phyloP scores from a whole-genome alignment of 1,140 invertebrate genomes.

The Zaprionus gabonicus region DNA sequence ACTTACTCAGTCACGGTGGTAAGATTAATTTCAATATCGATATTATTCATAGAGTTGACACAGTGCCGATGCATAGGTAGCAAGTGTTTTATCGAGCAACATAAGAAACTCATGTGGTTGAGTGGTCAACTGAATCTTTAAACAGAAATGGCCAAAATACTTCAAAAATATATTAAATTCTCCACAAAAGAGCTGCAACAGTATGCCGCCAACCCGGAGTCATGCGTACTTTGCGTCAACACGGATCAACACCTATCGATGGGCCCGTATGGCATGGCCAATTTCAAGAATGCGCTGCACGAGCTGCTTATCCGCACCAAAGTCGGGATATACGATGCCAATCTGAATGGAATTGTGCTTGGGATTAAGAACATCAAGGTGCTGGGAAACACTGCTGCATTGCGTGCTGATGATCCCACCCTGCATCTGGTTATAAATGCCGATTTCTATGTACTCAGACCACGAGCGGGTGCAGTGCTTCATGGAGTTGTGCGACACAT shows the following conservation, averaged over 20 bases:
- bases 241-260: conserved; percentile 85
- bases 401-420: conserved; percentile 85
- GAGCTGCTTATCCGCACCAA: conserved; percentile 83
- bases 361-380: conserved; percentile 87
- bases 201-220: conserved; percentile 84
- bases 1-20: not conserved
- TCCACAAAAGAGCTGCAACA: conserved; percentile 67
- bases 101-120: conserved; percentile 61
- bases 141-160: conserved; percentile 69
- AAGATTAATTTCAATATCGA: not conserved
- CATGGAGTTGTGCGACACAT: conserved; percentile 83
- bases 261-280: conserved; percentile 85
- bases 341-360: conserved; percentile 86
- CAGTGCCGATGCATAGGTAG: not conserved
- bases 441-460: conserved; percentile 87
- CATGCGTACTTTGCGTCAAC: conserved; percentile 85
- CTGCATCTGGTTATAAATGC: conserved; percentile 85
- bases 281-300: conserved; percentile 84
- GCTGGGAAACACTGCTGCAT: conserved; percentile 80
- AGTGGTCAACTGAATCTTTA: not conserved
- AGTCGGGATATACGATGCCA: conserved; percentile 84
- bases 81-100: conserved; percentile 28
- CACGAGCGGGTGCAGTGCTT: conserved; percentile 84
- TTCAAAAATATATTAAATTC: conserved; percentile 81
- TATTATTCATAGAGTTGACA: conserved; percentile 12